Conservation (phyloP, 2,797 vertebrate genomes). For the Poeciliopsis turneri region DNA sequence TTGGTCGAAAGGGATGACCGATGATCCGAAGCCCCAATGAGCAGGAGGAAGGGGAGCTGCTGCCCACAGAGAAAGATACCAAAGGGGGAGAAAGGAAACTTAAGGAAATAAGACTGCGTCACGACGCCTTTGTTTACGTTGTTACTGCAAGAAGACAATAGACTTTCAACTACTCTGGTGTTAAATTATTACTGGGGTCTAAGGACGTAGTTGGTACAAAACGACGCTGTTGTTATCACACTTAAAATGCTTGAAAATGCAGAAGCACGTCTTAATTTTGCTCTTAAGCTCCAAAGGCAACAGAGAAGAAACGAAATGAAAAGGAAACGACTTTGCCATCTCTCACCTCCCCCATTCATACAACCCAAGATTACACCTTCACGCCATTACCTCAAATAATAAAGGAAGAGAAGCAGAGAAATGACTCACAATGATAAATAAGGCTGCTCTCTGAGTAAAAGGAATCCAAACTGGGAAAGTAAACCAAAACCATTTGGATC, state of each 20-base stretch:
- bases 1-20: conserved; percentile 34
- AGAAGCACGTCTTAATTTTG: background rate
- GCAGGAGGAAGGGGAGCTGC: background rate
- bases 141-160: background rate
- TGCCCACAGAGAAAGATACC: rapidly evolving
- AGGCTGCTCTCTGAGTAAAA: no score
- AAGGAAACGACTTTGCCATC: background rate
- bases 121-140: background rate
- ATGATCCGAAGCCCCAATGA: rapidly evolving
- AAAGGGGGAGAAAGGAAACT: background rate
- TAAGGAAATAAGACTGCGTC: conserved; percentile 24
- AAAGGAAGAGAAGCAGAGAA: background rate
- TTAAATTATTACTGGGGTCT: background rate
- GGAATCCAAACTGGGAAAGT: background rate
- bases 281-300: background rate
- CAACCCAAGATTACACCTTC: background rate
- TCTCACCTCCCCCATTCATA: background rate
- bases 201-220: background rate
- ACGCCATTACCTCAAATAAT: background rate
- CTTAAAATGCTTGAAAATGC: background rate
- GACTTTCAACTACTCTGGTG: background rate
- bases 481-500: background rate
- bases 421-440: background rate
- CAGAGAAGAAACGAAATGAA: background rate
- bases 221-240: background rate